Evolutionary conservation across 35 echinoderm and acorn worm genomes (phyloP), one percentile per base, ranked within the genome.

Genomic region (Heliocidaris tuberculata): DNA sequence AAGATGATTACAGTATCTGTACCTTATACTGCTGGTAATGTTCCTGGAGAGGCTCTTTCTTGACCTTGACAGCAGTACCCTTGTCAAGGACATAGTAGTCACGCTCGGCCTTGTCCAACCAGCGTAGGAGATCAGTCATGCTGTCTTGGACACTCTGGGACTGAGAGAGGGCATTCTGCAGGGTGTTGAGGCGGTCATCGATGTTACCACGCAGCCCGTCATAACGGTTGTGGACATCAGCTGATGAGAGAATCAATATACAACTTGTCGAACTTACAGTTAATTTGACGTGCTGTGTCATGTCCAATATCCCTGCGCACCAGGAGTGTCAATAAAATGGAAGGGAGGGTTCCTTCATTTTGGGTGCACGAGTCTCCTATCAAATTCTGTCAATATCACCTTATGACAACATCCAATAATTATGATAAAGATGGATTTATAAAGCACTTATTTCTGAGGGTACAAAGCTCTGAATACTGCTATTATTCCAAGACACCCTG

Each of bases 61-160:
- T 95, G 8, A 99, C 95, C 60, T 95, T 99, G 93, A 99, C 93
- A 27, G 94, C 94, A 3, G 97, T 96, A 31, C 96, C 96, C 95
- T 98, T 97, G 94, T 99, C 98, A 95, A 99, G 90, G 19, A 96
- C 56, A 47, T 96, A 92, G 12, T 95, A 94, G 27, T 97, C 94
- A 32, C 87, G 88, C 85, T 99, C 98, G 24, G 97, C 97, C 93
- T 97, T 94, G 95, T 99, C 98, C 96, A 99, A 93, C 98, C 98
- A 99, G 42, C 86, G 93, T 30, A 99, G 88, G 2, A 97, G 90
- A 24, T 78, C 59, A 59, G 93, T 95, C 61, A 99, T 86, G 90
- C 92, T 94, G 59, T 97, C 98, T 90, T 97, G 95, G 19, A 99
- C 97, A 86, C 95, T 97, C 48, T 96, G 97, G 31, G 97, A 97